Base-by-base conservation (phyloP, 2,113 vertebrate genomes). In the Daubentonia madagascariensis region DNA sequence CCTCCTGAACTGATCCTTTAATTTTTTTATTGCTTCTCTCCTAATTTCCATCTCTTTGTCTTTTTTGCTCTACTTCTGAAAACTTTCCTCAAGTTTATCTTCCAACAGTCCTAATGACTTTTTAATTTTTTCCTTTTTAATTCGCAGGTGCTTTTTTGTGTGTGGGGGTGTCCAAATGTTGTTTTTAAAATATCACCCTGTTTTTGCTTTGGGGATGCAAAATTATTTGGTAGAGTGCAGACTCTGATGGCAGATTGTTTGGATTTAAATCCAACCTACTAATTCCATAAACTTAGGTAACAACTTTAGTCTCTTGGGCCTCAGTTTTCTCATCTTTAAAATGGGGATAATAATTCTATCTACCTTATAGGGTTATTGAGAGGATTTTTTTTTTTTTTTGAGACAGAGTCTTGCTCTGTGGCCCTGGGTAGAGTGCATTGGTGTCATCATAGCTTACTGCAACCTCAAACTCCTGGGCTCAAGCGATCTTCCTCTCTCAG, bases 311-410 rank as follows among this genome's bases (percentile, higher is more conserved):
- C 28, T 96, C 73, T 75, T 94, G 57, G 80, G 25, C 22, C 80
- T 92, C 23, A 9, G 54, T 80, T 94, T 97, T 32, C 37, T 92
- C 28, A 86, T 63, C 59, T 92, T 86, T 92, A 90, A 96, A 83
- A 83, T 86, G 45, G 37, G 3, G 20, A 40, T 76, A 86, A 63
- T 65, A 85, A 92, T 85, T 70, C 59, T 91, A 68, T 9, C 16
- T 75, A 61, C 28, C 1, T 75, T 95, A 35, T 35, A 85, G 35
- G 81, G 48, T 68, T 43, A 61, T 37, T 95, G 70, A 57, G 35
- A 68, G 2, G 18, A 54, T 54, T 54, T 54, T 57, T 57, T 6
- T 57, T 57, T 20, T 57, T 20, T 20, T n/a, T n/a, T n/a, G n/a
- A 52, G 3, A 52, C 4, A 52, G 13, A 57, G 54, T 57, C 6